Conservation (phyloP, 2,113 vertebrate genomes). For the Bos taurus region DNA sequence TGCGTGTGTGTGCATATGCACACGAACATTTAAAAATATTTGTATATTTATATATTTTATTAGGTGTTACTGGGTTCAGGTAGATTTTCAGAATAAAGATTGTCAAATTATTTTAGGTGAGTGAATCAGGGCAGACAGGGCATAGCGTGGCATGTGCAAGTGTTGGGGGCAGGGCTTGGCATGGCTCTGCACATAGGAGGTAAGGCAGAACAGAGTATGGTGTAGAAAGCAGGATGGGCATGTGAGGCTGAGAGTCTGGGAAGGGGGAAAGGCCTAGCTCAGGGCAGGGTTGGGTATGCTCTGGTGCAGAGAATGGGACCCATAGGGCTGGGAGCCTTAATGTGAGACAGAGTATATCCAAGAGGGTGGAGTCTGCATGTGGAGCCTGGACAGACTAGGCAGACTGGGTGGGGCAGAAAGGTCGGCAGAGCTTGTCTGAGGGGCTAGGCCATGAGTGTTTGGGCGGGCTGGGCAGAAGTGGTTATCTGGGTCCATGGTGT, state of each 20-base stretch:
- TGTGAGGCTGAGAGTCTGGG: not conserved
- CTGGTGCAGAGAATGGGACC: not conserved
- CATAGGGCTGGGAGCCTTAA: not conserved
- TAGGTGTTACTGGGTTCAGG: not conserved
- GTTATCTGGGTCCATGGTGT: not conserved
- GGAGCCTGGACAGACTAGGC: not conserved
- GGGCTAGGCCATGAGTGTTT: not conserved
- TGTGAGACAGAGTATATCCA: not conserved
- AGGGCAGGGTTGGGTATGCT: not conserved
- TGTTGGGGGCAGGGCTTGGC: not conserved
- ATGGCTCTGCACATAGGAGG: no score
- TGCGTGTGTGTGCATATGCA: not conserved
- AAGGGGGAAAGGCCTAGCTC: not conserved
- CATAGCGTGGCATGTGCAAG: not conserved
- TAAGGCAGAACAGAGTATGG: not conserved
- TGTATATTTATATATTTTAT: not conserved
- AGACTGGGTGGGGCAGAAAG: not conserved
- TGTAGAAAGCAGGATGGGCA: not conserved
- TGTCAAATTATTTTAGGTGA: not conserved
- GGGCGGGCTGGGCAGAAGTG: not conserved
- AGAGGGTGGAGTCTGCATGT: not conserved
- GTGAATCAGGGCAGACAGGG: not conserved
- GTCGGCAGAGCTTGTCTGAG: not conserved
- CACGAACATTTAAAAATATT: not conserved
- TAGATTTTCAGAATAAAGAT: not conserved